Base-by-base conservation (phyloP, 2,797 vertebrate species). In the Crenichthys baileyi region DNA sequence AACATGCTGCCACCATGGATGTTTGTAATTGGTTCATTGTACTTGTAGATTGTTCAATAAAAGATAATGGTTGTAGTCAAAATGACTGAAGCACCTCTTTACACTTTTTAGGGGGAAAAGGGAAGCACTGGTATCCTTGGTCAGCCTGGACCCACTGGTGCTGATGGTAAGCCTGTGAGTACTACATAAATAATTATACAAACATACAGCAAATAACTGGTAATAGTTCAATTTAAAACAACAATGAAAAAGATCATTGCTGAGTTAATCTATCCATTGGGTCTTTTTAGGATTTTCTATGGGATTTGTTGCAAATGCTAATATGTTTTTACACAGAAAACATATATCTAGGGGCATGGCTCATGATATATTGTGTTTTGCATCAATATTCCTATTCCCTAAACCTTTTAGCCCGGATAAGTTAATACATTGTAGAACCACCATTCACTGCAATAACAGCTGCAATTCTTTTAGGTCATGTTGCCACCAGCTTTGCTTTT, bases 121-220 rank as follows among this genome's bases (percentile, higher is more conserved):
- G 98, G 98, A 86, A 93, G 80, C 72, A 80, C 90, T 70, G 98
- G 97, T 67, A 95, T 90, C 82, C 92, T 95, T 81, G 98, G 98
- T 87, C 95, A 96, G 90, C 95, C 96, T 92, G 98, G 98, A 93
- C 96, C 96, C 91, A 91, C 95, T 95, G 98, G 98, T 97, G 97
- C 97, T 98, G 98, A 99, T 97, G 98, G 98, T 99, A 99, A 99
- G 98, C 98, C 98, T 99, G 98, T 99, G 98, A 99, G 98, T 99
- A 99, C 98, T 97, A 96, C 93, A 97, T 93, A 95, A 96, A 97
- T 98, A 97, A 96, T 97, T 97, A 95, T 96, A 88, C 91, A 94
- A 92, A 88, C 84, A 95, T 88, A 90, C 87, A 85, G 81, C 81
- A 85, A 82, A 93, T 75, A 87, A 81, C 29, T 29, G 29, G 77